These are phyloP conservation scores for Euzophera pinguis DNA, from an alignment of 2,888 invertebrate species.

Conservation along the genomic window DNA sequence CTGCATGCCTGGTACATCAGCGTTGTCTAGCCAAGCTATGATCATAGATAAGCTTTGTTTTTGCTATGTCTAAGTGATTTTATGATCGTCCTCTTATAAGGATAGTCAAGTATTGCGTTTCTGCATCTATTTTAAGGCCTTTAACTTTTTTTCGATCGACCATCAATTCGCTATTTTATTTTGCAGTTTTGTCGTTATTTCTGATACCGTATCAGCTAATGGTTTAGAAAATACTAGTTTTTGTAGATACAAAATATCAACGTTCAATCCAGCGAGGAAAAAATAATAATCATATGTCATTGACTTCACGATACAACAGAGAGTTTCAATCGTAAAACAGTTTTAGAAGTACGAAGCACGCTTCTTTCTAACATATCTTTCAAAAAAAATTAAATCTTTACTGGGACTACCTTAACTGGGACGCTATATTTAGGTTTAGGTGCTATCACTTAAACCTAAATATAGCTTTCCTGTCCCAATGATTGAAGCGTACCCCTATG, in stretches of 20 bases:
- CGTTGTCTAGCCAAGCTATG: constrained; percentile 69
- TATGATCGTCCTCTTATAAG: constrained; percentile 2
- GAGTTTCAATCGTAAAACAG: background rate
- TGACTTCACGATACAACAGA: background rate
- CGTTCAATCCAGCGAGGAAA: constrained; percentile 5
- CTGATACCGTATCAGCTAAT: constrained; percentile 5
- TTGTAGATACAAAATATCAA: background rate
- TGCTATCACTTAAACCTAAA: no score
- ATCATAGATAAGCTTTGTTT: constrained; percentile 62
- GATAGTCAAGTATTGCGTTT: background rate
- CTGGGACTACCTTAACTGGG: no score
- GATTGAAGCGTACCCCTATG: no score
- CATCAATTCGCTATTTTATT: constrained; percentile 9
- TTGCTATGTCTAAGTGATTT: background rate
- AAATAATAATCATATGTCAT: background rate
- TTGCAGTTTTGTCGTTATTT: background rate
- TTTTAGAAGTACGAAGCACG: no score
- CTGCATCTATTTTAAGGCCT: background rate
- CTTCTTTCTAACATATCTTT: no score
- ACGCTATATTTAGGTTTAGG: no score
- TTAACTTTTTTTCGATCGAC: background rate
- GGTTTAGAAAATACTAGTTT: constrained; percentile 2
- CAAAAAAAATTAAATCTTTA: no score
- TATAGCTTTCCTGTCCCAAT: no score
- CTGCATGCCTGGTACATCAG: constrained; percentile 58